Evolutionary conservation across 1,140 invertebrate genomes (phyloP), one percentile per base, ranked within the genome.

Genomic region (Lethrus apterus): DNA sequence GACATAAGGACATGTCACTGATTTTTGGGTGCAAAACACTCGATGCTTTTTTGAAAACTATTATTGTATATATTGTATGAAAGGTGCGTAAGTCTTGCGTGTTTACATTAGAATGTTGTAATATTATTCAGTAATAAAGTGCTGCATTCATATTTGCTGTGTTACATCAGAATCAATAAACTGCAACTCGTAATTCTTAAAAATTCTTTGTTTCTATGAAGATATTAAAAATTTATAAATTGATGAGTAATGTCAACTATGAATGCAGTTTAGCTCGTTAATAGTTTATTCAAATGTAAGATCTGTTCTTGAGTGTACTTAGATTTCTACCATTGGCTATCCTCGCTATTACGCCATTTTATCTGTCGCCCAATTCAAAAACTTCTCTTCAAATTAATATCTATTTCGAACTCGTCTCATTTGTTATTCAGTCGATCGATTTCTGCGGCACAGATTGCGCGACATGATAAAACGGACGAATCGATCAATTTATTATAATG

Each of bases 281-380:
- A 45, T 43, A 29, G n/a, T 23, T 36, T 30, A 11, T 32, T 50
- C 49, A 35, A 54, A 46, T 52, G 44, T 49, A 48, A 55, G 50
- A 57, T 55, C 53, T 58, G 53, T 55, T 54, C 54, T 48, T 57
- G 53, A 50, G 54, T 58, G 56, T 58, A 58, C 56, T 58, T 58
- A 58, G 56, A 48, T 40, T 48, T 52, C 40, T 40, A 47, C 21
- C 19, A 40, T 38, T 48, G 42, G 33, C 32, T 50, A 36, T 44
- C 42, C 34, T 38, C 35, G 24, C 19, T 38, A 38, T 21, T n/a
- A 38, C 8, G 8, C 35, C 14, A 11, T 11, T 18, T n/a, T 38
- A 7, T 18, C 17, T 19, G 35, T 38, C 18, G 24, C 18, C 18
- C 10, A 38, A 21, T 11, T 38, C 24, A 34, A 34, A 18, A 10